Evolutionary conservation across 2,888 invertebrate genomes (phyloP), one percentile per base, ranked within the genome.

Genomic region (Drosophila heteroneura): DNA sequence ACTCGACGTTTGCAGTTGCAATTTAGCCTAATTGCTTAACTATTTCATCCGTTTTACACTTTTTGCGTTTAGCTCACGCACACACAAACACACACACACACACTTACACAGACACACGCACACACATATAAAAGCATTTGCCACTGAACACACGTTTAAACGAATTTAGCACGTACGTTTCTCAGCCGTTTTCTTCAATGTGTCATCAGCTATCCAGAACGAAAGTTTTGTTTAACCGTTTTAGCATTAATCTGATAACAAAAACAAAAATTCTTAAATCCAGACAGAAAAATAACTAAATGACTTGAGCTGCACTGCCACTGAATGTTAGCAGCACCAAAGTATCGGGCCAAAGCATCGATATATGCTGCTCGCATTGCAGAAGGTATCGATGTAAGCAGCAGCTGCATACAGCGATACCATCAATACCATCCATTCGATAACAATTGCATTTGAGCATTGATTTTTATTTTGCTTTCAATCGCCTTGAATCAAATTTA

Each of bases 31-130:
- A 74, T 73, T 82, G 76, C 80, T 79, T 76, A 79, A 87, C 73
- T 84, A 84, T 84, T 84, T 76, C 71, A 81, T 71, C 75, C 88
- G 79, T 79, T 89, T 67, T 82, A 73, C 81, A 88, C 76, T 89
- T 90, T 89, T 89, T 91, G 89, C 90, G 89, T 90, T 82, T 76
- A 79, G 89, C 83, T 74, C 74, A 76, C 85, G 66, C 73, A 76
- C 82, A 67, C 72, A 70, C 69, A 67, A 63, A 70, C 69, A 68
- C 69, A 67, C 75, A 57, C 70, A 76, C 70, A 76, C 66, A 67
- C 68, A 54, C 56, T 47, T 26, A 26, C 26, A 26, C 16, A 26
- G 22, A 5, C 47, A 71, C 66, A 61, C 53, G 57, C 76, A 58
- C 51, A 74, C 64, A 56, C 62, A 76, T 59, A 61, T 47, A 61